Conservation (phyloP, 2,888 invertebrate genomes). For the Drosophila flavopinicola region DNA sequence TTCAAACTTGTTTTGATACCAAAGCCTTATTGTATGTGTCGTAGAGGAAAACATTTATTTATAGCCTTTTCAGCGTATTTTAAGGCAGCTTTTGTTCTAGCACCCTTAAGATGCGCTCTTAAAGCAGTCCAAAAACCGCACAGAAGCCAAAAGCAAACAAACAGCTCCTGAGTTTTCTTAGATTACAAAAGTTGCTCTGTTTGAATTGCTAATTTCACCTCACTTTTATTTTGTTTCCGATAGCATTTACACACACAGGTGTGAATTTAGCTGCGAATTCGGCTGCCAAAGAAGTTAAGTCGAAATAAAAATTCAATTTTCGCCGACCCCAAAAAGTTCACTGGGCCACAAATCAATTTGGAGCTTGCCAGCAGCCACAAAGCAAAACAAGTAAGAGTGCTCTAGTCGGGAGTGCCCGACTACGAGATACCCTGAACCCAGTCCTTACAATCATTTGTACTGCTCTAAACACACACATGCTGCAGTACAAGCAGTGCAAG, state of each 20-base stretch:
- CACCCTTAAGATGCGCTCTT: conserved; percentile 4
- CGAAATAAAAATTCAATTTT: conserved; percentile 60
- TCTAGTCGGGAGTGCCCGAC: too few species aligned
- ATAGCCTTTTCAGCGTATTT: not conserved
- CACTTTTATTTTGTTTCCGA: not conserved
- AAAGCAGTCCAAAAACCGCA: conserved; percentile 9
- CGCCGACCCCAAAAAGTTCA: conserved; percentile 47
- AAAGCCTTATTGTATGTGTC: not conserved
- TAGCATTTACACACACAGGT: conserved; percentile 23
- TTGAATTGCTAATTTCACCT: conserved; percentile 62
- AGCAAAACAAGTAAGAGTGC: conserved; percentile 35
- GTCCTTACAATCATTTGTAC: too few species aligned
- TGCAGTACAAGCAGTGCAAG: too few species aligned
- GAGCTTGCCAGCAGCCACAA: conserved; percentile 38
- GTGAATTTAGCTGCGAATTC: conserved; percentile 24
- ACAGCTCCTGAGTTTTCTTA: conserved; percentile 28
- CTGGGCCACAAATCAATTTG: conserved; percentile 70
- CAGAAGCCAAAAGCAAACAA: conserved; percentile 28
- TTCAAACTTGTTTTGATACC: conserved; percentile 13
- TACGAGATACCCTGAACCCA: too few species aligned
- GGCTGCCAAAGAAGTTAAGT: conserved; percentile 8
- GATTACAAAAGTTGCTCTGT: conserved; percentile 59
- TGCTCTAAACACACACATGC: too few species aligned
- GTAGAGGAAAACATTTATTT: conserved; percentile 7
- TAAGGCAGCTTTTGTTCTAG: conserved; percentile 2